A percentile compares a stretch with the other conserved stretches of the same genome.
Evolutionary conservation across 2,113 vertebrate species (phyloP).

Genomic region (Rhinopithecus roxellana): DNA sequence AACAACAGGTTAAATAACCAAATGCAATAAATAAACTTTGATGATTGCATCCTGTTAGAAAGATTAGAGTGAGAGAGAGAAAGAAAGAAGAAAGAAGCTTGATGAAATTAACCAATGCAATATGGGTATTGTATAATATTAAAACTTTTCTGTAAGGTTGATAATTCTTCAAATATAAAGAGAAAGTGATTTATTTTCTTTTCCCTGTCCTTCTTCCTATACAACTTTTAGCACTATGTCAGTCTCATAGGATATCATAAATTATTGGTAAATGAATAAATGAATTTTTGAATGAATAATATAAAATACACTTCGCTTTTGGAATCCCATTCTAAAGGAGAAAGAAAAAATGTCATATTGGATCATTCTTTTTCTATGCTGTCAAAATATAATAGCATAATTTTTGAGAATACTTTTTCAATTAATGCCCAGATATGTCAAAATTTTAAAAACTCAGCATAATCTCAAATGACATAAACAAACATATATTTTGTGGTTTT

Average conservation of each 20-base stretch:
- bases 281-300: not conserved
- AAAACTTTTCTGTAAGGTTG: not conserved
- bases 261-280: not conserved
- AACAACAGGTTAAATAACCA: not conserved
- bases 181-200: not conserved
- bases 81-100: accelerated
- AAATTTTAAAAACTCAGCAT: not conserved
- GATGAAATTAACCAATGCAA: not conserved
- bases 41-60: not conserved
- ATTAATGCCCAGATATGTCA: not conserved
- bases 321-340: not conserved
- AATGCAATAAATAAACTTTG: not conserved
- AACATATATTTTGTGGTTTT: not conserved
- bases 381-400: not conserved
- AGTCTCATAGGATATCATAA: not conserved
- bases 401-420: not conserved
- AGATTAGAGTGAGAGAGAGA: not conserved
- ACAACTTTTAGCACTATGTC: not conserved
- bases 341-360: not conserved
- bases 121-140: not conserved
- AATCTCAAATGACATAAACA: not conserved
- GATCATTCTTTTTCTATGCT: not conserved
- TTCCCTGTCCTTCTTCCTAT: not conserved
- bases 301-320: not conserved
- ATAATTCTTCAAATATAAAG: not conserved